Conservation (phyloP, 1,140 invertebrate genomes). For the Fopius arisanus region DNA sequence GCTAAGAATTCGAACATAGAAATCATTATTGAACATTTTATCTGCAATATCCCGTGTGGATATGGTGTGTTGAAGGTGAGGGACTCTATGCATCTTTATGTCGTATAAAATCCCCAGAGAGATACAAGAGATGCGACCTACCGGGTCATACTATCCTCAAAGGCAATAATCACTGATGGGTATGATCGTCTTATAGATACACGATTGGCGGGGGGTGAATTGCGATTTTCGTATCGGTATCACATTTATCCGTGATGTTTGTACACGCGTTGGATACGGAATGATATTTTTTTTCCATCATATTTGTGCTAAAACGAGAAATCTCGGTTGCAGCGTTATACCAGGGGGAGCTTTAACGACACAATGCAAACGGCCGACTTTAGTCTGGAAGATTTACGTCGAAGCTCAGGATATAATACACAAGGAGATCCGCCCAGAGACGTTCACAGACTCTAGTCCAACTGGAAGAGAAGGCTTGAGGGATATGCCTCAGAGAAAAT, state of each 20-base stretch:
- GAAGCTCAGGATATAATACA: neutral
- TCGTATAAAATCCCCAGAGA: neutral
- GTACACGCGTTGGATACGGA: neutral
- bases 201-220: neutral
- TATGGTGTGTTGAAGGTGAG: constrained; percentile 3
- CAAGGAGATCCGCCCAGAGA: neutral
- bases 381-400: constrained; percentile 1
- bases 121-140: constrained; percentile 6
- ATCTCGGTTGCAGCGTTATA: neutral
- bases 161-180: constrained; percentile 20
- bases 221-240: too few relatives aligned
- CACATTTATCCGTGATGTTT: too few relatives aligned
- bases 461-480: neutral
- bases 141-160: constrained; percentile 17
- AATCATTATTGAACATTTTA: constrained; percentile 11
- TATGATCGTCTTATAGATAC: neutral
- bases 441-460: neutral
- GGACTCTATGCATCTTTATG: neutral
- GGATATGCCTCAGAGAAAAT: neutral
- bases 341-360: constrained; percentile 7
- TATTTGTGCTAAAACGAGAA: neutral
- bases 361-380: constrained; percentile 15
- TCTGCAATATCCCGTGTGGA: neutral
- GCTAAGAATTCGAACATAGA: neutral
- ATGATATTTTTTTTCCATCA: neutral